Conservation (phyloP, 2,797 vertebrate species). For the Diglossa cyanea region DNA sequence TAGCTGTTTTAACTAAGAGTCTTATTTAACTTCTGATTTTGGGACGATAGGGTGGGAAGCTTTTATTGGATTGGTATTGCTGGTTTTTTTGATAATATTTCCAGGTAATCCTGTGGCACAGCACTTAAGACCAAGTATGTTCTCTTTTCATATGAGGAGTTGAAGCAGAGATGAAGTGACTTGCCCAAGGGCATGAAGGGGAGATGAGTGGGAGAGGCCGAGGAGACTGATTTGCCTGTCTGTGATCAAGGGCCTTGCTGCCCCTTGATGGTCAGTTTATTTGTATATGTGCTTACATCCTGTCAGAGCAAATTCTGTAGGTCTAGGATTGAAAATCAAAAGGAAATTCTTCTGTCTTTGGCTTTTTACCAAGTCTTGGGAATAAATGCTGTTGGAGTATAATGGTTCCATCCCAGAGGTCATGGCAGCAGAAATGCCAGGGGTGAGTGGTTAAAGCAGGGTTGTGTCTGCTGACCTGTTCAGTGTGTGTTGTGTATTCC, state of each 20-base stretch:
- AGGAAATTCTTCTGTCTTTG: not conserved
- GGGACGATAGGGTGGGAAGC: not conserved
- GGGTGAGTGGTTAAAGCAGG: constrained; percentile 67
- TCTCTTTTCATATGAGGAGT: not conserved
- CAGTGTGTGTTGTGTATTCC: constrained; percentile 51
- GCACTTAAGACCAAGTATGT: not conserved
- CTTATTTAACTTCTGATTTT: not conserved
- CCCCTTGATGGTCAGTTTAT: not conserved
- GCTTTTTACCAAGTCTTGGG: not conserved
- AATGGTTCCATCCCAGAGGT: constrained; percentile 46
- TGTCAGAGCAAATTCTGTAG: not conserved
- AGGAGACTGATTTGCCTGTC: not conserved
- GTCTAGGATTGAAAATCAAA: not conserved
- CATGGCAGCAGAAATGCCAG: constrained; percentile 57
- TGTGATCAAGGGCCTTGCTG: not conserved
- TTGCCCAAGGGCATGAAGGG: not conserved
- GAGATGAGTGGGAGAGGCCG: not conserved
- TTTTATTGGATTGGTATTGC: not conserved
- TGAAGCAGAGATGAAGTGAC: not conserved
- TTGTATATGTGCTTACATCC: not conserved
- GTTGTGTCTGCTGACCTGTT: constrained; percentile 62
- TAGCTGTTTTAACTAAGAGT: not conserved
- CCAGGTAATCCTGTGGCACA: not conserved
- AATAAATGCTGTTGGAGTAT: not conserved
- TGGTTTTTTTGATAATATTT: not conserved